Conservation (phyloP, 2,113 vertebrate species). For the Monopterus albus region DNA sequence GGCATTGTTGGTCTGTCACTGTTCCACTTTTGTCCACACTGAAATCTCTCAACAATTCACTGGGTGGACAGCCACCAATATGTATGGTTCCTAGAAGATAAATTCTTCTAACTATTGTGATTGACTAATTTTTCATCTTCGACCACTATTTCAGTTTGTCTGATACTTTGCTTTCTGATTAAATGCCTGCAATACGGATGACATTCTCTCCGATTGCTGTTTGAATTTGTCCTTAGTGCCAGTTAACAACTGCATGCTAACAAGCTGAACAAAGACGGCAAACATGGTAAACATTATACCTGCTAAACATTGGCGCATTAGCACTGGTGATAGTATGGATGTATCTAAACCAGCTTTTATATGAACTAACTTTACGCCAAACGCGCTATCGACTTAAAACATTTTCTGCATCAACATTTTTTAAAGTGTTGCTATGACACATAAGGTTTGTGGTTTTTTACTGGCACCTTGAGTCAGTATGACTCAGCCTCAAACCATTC, state of each 20-base stretch:
- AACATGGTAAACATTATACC: neutral
- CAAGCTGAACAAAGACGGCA: no score
- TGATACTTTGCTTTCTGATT: neutral
- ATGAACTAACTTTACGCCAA: constrained; percentile 1
- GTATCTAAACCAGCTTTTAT: neutral
- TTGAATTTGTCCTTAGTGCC: no score
- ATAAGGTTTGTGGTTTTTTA: constrained; percentile 64
- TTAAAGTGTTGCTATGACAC: constrained; percentile 53
- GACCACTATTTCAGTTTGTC: no score
- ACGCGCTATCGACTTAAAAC: neutral
- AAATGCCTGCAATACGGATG: neutral
- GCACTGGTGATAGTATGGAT: neutral
- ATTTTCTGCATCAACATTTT: constrained; percentile 38
- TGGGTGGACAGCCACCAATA: neutral
- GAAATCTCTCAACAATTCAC: neutral
- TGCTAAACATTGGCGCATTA: neutral
- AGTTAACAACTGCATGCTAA: no score
- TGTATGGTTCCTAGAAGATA: neutral
- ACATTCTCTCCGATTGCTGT: neutral
- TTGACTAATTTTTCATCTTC: neutral
- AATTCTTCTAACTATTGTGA: neutral
- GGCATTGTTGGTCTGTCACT: neutral
- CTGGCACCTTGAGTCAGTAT: constrained; percentile 45
- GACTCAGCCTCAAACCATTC: constrained; percentile 60
- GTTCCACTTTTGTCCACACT: neutral